Evolutionary conservation across 2,888 invertebrate genomes (phyloP).

Genomic region (Callosobruchus maculatus): DNA sequence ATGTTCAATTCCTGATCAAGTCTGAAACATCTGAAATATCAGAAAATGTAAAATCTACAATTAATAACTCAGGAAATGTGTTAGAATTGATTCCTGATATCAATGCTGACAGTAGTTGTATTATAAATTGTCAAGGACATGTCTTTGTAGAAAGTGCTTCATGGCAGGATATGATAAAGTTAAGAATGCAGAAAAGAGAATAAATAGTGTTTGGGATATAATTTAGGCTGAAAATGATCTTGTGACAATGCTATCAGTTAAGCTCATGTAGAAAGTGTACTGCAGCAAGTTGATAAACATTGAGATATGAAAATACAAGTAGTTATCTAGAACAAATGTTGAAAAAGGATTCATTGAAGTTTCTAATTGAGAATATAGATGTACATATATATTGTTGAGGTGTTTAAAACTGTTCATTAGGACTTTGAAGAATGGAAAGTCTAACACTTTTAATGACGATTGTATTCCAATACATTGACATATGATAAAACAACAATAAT

Average conservation of each 20-base stretch:
- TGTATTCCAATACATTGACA: too few species aligned
- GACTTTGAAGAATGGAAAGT: too few species aligned
- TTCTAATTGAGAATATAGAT: too few species aligned
- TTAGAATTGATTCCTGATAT: constrained; percentile 23
- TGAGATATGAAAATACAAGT: too few species aligned
- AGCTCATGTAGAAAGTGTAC: too few species aligned
- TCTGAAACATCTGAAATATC: constrained; percentile 19
- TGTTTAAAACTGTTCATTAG: too few species aligned
- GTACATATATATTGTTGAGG: too few species aligned
- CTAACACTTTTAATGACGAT: too few species aligned
- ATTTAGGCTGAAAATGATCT: not conserved
- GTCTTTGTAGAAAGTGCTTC: constrained; percentile 31
- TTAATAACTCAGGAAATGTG: constrained; percentile 11
- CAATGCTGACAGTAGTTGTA: constrained; percentile 15
- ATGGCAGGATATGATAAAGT: constrained; percentile 36
- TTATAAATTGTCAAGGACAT: constrained; percentile 27
- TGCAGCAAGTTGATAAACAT: too few species aligned
- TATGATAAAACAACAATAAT: too few species aligned
- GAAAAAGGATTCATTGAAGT: too few species aligned
- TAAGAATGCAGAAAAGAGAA: constrained; percentile 22
- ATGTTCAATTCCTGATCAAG: constrained; percentile 30
- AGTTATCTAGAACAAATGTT: too few species aligned
- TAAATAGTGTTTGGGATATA: not conserved
- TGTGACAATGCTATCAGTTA: not conserved
- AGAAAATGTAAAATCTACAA: constrained; percentile 22